Evolutionary conservation across 2,888 invertebrate genomes (phyloP), one percentile per base, ranked within the genome.

Genomic region (Drosophila planitibia): DNA sequence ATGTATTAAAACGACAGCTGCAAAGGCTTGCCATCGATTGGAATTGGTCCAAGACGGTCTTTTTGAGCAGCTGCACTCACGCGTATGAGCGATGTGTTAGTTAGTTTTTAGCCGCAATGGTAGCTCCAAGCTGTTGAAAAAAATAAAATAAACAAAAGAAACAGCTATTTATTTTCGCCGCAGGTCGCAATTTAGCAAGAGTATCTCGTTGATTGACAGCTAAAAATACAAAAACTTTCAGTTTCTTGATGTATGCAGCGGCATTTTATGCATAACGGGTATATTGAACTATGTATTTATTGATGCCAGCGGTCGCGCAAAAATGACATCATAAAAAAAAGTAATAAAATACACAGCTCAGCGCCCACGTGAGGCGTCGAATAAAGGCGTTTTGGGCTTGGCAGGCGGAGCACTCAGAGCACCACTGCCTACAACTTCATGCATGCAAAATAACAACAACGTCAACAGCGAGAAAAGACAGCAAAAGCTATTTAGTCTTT

Each of bases 11-110:
- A 39, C 57, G 82, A 74, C 76, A 79, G 71, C 81, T 73, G 70
- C 70, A 71, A 70, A 75, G 77, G 82, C 85, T 76, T 77, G 72
- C 66, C 81, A 78, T 65, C 77, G 64, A 71, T 85, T 51, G 68
- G 37, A 85, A 80, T 74, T 72, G 67, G 83, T 70, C 49, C 72
- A 85, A 83, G 69, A 32, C 64, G 53, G 44, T 65, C 44, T 81
- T 81, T 84, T 77, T 61, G 10, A 39, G 25, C 61, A 57, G 68
- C 63, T 72, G 67, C 79, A 60, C 28, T 22, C 44, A 30, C 25
- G 10, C 30, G 9, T 30, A 32, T 41, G 33, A 25, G 7, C 39
- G 39, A 47, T 44, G 54, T n/a, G 28, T 61, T 41, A 58, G 25
- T 61, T 35, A 41, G 60, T 22, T 57, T 55, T 51, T 49, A 33